Evolutionary conservation across 2,888 invertebrate genomes (phyloP).

Genomic region (Taphrorychus bicolor): DNA sequence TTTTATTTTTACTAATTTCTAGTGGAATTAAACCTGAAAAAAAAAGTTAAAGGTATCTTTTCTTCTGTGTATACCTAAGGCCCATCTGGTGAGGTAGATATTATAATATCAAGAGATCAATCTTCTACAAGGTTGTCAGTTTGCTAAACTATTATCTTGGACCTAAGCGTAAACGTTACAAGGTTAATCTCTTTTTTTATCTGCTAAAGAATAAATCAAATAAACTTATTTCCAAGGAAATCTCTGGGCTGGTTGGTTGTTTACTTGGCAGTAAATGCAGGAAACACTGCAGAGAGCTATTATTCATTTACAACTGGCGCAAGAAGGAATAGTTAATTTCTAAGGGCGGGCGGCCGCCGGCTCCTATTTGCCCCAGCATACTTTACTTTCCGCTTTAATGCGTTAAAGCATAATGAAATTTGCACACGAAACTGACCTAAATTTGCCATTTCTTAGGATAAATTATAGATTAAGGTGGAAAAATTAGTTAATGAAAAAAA

Average conservation of each 20-base stretch:
- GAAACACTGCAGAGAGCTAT: conserved; percentile 33
- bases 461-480: not conserved
- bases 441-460: not conserved
- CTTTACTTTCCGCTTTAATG: conserved; percentile 26
- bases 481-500: too few species aligned
- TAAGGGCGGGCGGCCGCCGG: conserved; percentile 15
- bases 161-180: too few species aligned
- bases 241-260: not conserved
- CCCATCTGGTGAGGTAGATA: too few species aligned
- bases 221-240: too few species aligned
- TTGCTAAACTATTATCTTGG: too few species aligned
- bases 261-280: conserved; percentile 8
- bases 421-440: conserved; percentile 2
- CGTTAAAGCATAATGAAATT: conserved; percentile 16
- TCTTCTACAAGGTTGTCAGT: too few species aligned
- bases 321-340: conserved; percentile 35
- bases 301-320: conserved; percentile 38
- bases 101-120: too few species aligned
- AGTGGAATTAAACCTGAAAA: not conserved
- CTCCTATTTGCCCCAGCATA: conserved; percentile 29
- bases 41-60: not conserved
- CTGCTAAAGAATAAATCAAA: not conserved
- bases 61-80: not conserved
- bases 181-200: too few species aligned
- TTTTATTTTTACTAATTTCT: not conserved